Evolutionary conservation across 2,113 vertebrate species (phyloP).

Genomic region (Xyrauchen texanus): DNA sequence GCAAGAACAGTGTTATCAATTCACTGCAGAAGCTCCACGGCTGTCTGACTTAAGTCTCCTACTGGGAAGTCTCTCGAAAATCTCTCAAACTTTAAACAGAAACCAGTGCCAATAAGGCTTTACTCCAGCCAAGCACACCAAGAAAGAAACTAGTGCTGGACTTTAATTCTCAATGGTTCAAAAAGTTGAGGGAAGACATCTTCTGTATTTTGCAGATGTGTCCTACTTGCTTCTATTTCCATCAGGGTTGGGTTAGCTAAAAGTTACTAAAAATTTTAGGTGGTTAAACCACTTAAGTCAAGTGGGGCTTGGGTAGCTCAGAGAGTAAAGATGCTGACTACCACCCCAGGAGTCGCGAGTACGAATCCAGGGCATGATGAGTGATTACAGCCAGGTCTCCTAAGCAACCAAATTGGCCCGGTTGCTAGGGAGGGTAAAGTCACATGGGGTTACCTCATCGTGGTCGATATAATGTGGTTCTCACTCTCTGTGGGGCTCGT

Average conservation of each 20-base stretch:
- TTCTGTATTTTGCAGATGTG: neutral
- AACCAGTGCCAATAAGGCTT: conserved; percentile 59
- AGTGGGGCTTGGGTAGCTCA: too few relatives aligned
- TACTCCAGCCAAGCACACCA: conserved; percentile 37
- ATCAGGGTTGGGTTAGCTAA: neutral
- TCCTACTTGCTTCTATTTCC: neutral
- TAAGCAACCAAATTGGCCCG: too few relatives aligned
- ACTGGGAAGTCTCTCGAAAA: conserved; percentile 43
- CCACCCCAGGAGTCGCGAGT: too few relatives aligned
- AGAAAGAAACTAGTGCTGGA: conserved; percentile 36
- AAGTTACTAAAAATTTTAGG: too few relatives aligned
- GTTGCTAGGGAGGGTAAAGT: too few relatives aligned
- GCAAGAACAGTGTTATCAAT: conserved; percentile 67
- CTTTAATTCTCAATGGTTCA: neutral
- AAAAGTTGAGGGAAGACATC: conserved; percentile 12
- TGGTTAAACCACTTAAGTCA: too few relatives aligned
- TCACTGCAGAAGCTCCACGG: conserved; percentile 64
- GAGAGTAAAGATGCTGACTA: too few relatives aligned
- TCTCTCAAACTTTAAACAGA: conserved; percentile 51
- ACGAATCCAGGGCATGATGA: too few relatives aligned
- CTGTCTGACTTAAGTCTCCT: conserved; percentile 56
- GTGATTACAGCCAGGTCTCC: too few relatives aligned
- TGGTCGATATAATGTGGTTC: too few relatives aligned
- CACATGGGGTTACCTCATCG: too few relatives aligned
- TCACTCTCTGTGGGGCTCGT: too few relatives aligned